These are phyloP conservation scores for Myioborus melanocephalus DNA, from an alignment of 2,797 vertebrate genomes.

Conservation along the genomic window DNA sequence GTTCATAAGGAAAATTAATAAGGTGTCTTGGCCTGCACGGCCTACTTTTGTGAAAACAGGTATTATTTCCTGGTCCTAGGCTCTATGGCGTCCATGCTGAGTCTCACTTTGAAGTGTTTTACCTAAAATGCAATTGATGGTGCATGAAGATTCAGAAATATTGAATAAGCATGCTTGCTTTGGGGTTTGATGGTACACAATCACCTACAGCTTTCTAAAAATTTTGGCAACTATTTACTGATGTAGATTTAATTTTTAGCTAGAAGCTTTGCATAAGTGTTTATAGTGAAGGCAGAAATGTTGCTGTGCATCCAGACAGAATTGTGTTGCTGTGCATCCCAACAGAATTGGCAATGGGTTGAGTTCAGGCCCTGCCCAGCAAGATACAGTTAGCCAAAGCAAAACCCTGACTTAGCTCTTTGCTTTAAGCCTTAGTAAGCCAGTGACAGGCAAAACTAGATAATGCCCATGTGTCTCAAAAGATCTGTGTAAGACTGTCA, in stretches of 20 bases:
- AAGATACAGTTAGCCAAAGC: not conserved
- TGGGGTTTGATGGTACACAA: not conserved
- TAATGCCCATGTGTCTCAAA: conserved; percentile 49
- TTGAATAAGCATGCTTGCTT: not conserved
- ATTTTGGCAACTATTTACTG: not conserved
- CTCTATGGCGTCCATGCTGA: not conserved
- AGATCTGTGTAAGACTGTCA: conserved; percentile 68
- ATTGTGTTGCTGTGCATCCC: not conserved
- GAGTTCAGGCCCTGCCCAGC: not conserved
- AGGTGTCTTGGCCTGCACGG: not conserved
- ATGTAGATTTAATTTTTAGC: not conserved
- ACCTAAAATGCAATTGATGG: not conserved
- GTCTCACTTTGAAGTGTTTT: not conserved
- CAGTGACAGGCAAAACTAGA: conserved; percentile 55
- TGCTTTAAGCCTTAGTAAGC: conserved; percentile 68
- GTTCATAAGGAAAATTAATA: not conserved
- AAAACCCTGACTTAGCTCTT: not conserved
- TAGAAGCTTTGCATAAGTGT: not conserved
- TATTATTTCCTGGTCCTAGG: not conserved
- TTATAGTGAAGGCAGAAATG: not conserved
- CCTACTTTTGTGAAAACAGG: not conserved
- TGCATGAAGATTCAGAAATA: not conserved
- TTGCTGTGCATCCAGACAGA: not conserved
- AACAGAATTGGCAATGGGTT: not conserved
- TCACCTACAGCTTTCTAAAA: not conserved